Evolutionary conservation across 1,140 invertebrate species (phyloP), one percentile per base, ranked within the genome.

Genomic region (Euura lappo): DNA sequence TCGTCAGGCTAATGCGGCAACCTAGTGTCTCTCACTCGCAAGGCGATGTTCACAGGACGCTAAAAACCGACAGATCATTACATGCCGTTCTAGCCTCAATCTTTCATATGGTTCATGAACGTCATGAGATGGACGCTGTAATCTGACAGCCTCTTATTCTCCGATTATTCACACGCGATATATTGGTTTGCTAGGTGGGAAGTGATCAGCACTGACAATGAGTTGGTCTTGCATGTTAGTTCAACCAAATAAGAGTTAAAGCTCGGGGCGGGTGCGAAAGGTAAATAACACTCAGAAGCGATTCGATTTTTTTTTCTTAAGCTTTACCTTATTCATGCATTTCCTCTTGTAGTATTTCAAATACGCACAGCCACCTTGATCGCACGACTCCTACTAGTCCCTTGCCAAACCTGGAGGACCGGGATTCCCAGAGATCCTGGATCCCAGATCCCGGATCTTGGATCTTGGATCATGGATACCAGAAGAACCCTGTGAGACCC

Each of bases 241-340:
- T 60, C 13, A 3, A 6, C 51, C 13, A 4, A 60, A 60, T 60
- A n/a, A n/a, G 13, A n/a, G 51, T 28, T 28, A 28, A 28, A 28
- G 28, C 28, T 28, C 28, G 13, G 11, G 3, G 7, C 13, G 8
- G 11, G 13, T 28, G 2, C 44, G 68, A 46, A 65, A 69, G 71
- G 70, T 45, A 74, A 74, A 75, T 73, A 28, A 78, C 73, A 75
- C 51, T 60, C 13, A 8, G 3, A n/a, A 60, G 6, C 51, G 51
- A n/a, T 60, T 60, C 6, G 13, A 8, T 6, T 60, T 60, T 60
- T 3, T 60, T 60, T 44, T 68, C 79, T 80, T 79, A 78, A 77
- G 79, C 79, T 79, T 80, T 80, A 77, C 73, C 75, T 79, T 79
- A 78, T 80, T 80, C 79, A 60, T n/a, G 51, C 51, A 8, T 60